Base-by-base conservation (phyloP, 2,113 vertebrate species). In the Etia nguti region DNA sequence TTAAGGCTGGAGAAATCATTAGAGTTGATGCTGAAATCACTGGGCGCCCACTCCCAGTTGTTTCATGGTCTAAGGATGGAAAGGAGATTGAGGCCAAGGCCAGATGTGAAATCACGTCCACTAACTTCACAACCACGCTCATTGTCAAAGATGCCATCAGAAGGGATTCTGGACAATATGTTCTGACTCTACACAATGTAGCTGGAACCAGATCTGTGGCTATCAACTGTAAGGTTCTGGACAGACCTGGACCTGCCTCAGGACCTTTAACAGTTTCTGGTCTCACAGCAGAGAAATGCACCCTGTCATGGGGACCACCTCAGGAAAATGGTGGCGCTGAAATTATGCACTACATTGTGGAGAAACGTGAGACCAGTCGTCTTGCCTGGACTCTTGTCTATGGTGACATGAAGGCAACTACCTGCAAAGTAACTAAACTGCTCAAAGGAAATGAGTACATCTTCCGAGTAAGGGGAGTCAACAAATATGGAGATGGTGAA, bases 391-490 rank as follows among this genome's bases (percentile, higher is more conserved):
- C 98, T 43, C 94, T 98, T 89, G 97, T 98, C 93, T 97, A 98
- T 94, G 97, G 93, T 91, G 98, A 99, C 85, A 96, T 98, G 95
- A 97, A 96, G 93, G 98, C 97, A 86, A 98, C 98, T 88, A 99
- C 97, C 29, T 99, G 99, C 90, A 99, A 99, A 96, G 98, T 98
- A 83, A 99, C 97, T 83, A 99, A 99, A 94, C 93, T 99, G 80
- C 97, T 99, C 43, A 98, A 96, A 95, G 98, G 98, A 90, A 99
- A 99, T 91, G 98, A 99, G 86, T 99, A 99, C 88, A 97, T 99
- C 90, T 99, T 99, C 89, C 98, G 99, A 96, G 98, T 99, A 50
- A 97, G 97, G 57, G 98, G 96, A 92, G 97, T 99, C 89, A 99
- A 99, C 93, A 99, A 99, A 93, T 99, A 99, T 0, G 98, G 99